These are phyloP conservation scores for Megastigmus dorsalis DNA, from an alignment of 2,888 invertebrate species.

Conservation along the genomic window DNA sequence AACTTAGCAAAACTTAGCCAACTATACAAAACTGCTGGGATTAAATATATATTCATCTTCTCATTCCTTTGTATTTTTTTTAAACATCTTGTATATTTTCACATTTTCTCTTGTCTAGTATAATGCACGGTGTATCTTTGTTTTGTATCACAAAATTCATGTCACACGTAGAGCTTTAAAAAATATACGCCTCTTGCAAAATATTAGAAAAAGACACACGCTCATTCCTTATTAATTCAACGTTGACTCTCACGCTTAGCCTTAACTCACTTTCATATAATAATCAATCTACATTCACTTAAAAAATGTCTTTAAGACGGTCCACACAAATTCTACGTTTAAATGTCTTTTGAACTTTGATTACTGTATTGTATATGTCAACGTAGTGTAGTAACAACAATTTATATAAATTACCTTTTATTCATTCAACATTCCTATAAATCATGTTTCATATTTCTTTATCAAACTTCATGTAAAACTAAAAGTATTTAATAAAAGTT, in stretches of 20 bases:
- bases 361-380: too few species aligned
- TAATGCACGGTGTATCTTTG: constrained; percentile 26
- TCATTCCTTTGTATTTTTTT: background rate
- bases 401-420: too few species aligned
- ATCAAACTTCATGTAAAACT: too few species aligned
- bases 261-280: constrained; percentile 1
- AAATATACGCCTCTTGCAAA: constrained; percentile 53
- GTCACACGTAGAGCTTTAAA: constrained; percentile 45
- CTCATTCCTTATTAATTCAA: constrained; percentile 11
- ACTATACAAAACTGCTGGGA: constrained; percentile 5
- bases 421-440: too few species aligned
- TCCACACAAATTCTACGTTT: background rate
- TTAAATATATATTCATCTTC: constrained; percentile 10
- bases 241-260: constrained; percentile 24
- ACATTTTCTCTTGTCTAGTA: background rate
- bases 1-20: constrained; percentile 24
- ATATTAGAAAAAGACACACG: constrained; percentile 51
- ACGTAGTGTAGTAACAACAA: too few species aligned
- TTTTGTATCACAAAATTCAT: constrained; percentile 46
- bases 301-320: constrained; percentile 6
- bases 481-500: too few species aligned
- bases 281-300: constrained; percentile 9
- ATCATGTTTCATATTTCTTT: too few species aligned
- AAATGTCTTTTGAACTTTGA: too few species aligned
- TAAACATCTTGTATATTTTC: constrained; percentile 1